Base-by-base conservation (phyloP, 2,113 vertebrate species). In the Sinocyclocheilus maitianheensis region DNA sequence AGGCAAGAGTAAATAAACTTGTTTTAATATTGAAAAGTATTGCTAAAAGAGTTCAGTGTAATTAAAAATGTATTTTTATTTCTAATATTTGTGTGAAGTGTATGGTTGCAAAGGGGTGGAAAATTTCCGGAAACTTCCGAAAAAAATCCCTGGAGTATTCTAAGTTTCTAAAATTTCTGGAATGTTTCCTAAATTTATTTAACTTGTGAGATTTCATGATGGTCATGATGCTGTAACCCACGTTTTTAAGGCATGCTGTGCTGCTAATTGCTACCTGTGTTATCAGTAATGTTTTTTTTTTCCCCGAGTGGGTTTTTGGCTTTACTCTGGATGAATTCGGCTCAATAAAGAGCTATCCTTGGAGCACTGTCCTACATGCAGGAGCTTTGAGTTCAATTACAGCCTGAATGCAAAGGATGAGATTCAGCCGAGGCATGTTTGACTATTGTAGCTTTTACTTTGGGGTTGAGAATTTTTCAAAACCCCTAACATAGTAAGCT, bases 181-280 rank as follows among this genome's bases (percentile, higher is more conserved):
- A 34, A 34, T 34, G 30, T 34, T 34, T 34, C 30, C 30, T 34
- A 34, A 3, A 34, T 34, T 34, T 34, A 34, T 3, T 37, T 37
- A 6, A 14, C 2, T 69, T 34, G 8, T 1, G 65, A 69, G 65
- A 69, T 16, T 69, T 2, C 26, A 34, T 8, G 26, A 69, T 69
- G 65, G 14, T 8, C 65, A 34, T 7, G 65, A 34, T 34, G 46
- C 46, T 77, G n/a, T 22, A 67, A 30, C 34, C 53, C 6, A 1
- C 12, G 18, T 46, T 34, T 34, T 18, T 40, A 34, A 30, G 14
- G 20, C 75, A 37, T 2, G 6, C 51, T n/a, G 62, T 13, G 67
- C 67, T 84, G 85, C 46, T 84, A 71, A 84, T 76, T 81, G 75
- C 67, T 62, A 60, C 58, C 77, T 78, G 74, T 69, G 60, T 83